A percentile compares a stretch with the other conserved stretches of the same genome.
phyloP scores from a whole-genome alignment of 2,888 invertebrate genomes.

The Timema cristinae region DNA sequence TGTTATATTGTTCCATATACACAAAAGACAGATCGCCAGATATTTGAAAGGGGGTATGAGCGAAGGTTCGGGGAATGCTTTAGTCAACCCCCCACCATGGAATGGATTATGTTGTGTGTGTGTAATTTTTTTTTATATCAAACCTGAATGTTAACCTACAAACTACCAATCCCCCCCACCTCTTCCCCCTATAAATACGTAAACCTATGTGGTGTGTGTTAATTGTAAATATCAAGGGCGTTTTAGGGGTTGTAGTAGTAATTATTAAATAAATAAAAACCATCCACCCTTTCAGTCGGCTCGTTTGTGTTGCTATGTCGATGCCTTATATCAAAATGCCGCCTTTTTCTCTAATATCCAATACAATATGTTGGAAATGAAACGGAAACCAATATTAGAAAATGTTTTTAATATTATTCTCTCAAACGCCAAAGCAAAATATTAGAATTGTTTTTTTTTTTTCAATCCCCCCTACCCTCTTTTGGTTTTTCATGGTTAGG shows the following conservation, averaged over 20 bases:
- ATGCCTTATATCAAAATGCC: no score
- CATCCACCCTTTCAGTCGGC: no score
- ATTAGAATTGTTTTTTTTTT: no score
- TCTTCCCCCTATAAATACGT: background rate
- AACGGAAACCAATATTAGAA: conserved; percentile 24
- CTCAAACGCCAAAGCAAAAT: no score
- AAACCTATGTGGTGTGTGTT: no score
- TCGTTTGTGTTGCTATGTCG: no score
- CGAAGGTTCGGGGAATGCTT: conserved; percentile 22
- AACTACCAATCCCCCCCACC: background rate
- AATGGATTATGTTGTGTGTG: conserved; percentile 11
- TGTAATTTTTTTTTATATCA: background rate
- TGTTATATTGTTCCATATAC: conserved; percentile 8
- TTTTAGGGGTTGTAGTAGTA: no score
- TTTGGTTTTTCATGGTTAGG: no score
- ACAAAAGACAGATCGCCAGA: conserved; percentile 15
- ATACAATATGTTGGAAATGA: conserved; percentile 22
- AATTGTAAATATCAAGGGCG: no score
- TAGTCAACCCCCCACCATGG: conserved; percentile 17
- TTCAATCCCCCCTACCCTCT: no score
- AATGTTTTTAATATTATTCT: conserved; percentile 14
- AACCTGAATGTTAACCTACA: no score
- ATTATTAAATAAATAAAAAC: no score
- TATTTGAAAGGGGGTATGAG: conserved; percentile 14
- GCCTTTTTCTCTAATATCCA: conserved; percentile 20